Evolutionary conservation across 2,888 invertebrate genomes (phyloP).

Genomic region (Phytoseiulus persimilis): DNA sequence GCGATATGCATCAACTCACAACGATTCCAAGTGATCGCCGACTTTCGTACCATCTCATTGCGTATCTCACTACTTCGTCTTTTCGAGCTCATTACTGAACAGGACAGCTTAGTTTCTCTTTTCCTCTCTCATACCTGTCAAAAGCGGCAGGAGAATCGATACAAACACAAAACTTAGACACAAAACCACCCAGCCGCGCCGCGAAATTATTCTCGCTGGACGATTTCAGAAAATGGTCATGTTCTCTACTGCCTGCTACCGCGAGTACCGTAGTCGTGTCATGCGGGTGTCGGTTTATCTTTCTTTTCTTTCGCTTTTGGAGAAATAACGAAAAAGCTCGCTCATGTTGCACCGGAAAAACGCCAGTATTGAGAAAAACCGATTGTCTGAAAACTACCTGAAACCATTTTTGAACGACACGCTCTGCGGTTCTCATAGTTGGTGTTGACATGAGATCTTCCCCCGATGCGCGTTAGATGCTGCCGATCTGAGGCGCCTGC

Average conservation of each 20-base stretch:
- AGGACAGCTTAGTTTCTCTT: neutral
- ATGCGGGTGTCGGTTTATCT: neutral
- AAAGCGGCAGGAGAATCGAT: neutral
- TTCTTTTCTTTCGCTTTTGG: neutral
- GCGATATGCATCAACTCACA: too few relatives aligned
- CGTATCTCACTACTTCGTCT: neutral
- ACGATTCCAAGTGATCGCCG: too few relatives aligned
- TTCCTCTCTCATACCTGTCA: neutral
- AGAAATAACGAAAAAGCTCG: neutral
- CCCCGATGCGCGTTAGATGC: neutral
- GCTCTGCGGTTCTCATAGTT: neutral
- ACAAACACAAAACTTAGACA: neutral
- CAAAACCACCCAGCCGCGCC: neutral
- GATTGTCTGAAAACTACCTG: neutral
- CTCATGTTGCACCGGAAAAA: neutral
- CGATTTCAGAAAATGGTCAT: neutral
- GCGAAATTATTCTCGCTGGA: neutral
- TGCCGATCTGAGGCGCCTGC: neutral
- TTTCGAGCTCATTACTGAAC: neutral
- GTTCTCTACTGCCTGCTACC: neutral
- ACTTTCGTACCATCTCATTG: too few relatives aligned
- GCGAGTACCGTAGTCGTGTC: neutral
- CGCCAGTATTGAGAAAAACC: neutral
- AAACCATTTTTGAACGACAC: neutral
- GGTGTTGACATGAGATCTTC: neutral